Conservation (phyloP, 2,888 invertebrate species). For the Mycalesis mineus region DNA sequence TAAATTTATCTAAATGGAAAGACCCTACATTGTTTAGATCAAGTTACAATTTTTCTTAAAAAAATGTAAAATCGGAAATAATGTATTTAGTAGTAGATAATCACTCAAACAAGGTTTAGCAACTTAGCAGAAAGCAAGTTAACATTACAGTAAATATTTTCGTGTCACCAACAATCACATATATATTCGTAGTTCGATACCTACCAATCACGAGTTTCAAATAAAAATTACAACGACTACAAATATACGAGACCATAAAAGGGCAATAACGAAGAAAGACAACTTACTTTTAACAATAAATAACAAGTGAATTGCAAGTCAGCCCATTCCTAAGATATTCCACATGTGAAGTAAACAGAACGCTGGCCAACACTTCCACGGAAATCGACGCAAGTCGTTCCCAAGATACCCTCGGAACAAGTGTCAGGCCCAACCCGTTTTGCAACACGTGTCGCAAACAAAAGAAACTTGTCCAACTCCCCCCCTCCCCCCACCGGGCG, state of each 20-base stretch:
- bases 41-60: background rate
- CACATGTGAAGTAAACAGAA: constrained; percentile 48
- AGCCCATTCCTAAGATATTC: constrained; percentile 28
- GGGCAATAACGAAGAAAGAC: background rate
- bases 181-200: too few species aligned
- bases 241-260: too few species aligned
- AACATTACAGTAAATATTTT: too few species aligned
- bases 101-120: too few species aligned
- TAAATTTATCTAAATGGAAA: background rate
- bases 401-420: constrained; percentile 59
- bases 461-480: constrained; percentile 67
- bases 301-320: background rate
- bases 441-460: constrained; percentile 75
- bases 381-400: constrained; percentile 55
- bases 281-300: constrained; percentile 1
- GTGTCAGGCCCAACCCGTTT: constrained; percentile 73
- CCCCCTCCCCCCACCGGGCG: constrained; percentile 46
- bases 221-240: too few species aligned
- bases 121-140: too few species aligned
- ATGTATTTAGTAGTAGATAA: too few species aligned
- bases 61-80: too few species aligned
- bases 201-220: too few species aligned
- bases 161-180: too few species aligned
- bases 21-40: background rate
- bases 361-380: constrained; percentile 34